Evolutionary conservation across 2,888 invertebrate species (phyloP), one percentile per base, ranked within the genome.

Genomic region (Lydus trimaculatus): DNA sequence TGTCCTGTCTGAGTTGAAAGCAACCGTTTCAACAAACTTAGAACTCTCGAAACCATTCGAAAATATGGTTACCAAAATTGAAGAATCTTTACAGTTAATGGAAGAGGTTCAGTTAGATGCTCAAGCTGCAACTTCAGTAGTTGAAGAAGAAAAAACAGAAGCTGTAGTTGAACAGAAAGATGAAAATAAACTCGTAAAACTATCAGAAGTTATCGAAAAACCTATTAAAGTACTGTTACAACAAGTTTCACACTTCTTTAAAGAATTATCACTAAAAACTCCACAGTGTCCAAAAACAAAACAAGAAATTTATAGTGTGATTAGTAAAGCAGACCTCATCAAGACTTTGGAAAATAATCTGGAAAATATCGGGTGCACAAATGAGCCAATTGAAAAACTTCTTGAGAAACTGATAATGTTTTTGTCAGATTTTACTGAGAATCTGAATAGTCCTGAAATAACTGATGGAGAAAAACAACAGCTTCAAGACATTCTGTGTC

Each of bases 1-100:
- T 23, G 63, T 67, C 8, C 63, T 56, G 48, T 63, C 15, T 62
- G 66, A 64, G 48, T 31, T 43, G 5, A 36, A 58, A 15, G 31
- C 58, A n/a, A n/a, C n/a, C n/a, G 17, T 43, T 20, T 28, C 25
- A n/a, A n/a, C 67, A 11, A 59, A 28, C n/a, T 43, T 39, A 20
- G 58, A 60, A 36, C 8, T 17, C 13, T 62, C 58, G 25, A 36
- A 76, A 68, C 78, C 79, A n/a, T 43, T 81, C n/a, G 66, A 76
- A 64, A 67, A 72, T 17, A 60, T 81, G 39, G 69, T 70, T 43
- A 76, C 72, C 31, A 77, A 77, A 67, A 70, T 77, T 28, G 61
- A 74, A 66, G 69, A 72, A 66, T 56, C 58, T 17, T 65, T 71
- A 31, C 66, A 64, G 23, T 58, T 28, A 9, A 52, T 39, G 5